These are phyloP conservation scores for Trachemys scripta DNA, from an alignment of 2,113 vertebrate genomes.

Conservation along the genomic window DNA sequence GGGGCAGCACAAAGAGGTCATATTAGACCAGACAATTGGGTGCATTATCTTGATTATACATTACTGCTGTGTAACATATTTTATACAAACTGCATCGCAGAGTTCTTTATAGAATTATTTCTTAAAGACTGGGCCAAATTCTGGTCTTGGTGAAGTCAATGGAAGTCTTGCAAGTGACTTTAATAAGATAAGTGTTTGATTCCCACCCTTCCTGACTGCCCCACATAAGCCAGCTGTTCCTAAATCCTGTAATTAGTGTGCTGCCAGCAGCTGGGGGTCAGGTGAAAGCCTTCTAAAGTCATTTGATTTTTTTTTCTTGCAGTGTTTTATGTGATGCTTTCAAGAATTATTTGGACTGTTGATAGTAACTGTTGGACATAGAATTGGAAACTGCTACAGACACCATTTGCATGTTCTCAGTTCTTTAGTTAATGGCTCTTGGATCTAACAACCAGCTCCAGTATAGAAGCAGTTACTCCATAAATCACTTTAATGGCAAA, in stretches of 20 bases:
- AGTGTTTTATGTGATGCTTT: background rate
- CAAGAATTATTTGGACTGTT: background rate
- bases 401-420: background rate
- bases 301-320: background rate
- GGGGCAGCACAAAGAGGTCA: background rate
- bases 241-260: background rate
- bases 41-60: background rate
- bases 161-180: background rate
- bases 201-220: no score
- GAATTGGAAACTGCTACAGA: background rate
- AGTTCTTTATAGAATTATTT: background rate
- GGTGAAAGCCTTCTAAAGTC: background rate
- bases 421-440: background rate
- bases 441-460: background rate
- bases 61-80: background rate
- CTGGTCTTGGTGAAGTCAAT: background rate
- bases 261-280: background rate
- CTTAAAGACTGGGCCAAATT: background rate
- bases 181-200: background rate
- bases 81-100: background rate
- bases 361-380: background rate
- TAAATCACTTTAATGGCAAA: constrained; percentile 19
- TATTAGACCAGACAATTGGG: background rate
- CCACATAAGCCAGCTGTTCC: background rate
- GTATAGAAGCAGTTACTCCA: constrained; percentile 20